phyloP scores from a whole-genome alignment of 2,888 invertebrate species.

The Unio pictorum region DNA sequence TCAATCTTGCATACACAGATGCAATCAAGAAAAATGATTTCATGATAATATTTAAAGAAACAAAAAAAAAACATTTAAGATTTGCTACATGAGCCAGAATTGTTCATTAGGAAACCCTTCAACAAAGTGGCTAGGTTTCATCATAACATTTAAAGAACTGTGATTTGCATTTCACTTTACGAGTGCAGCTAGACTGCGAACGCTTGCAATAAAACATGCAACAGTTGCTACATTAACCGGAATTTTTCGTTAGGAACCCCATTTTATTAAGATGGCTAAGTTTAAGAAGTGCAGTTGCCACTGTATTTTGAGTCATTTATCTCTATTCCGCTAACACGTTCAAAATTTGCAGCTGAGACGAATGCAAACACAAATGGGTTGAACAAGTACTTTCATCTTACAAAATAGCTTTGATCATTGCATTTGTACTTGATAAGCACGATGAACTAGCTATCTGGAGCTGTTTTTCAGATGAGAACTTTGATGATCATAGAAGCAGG shows the following conservation, averaged over 20 bases:
- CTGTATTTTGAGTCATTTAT: slow-evolving; percentile 23
- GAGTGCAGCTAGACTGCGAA: slow-evolving; percentile 18
- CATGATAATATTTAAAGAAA: slow-evolving; percentile 23
- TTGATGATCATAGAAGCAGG: slow-evolving; percentile 5
- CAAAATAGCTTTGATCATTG: slow-evolving; percentile 19
- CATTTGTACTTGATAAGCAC: slow-evolving; percentile 28
- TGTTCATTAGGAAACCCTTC: slow-evolving; percentile 27
- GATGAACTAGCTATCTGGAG: slow-evolving; percentile 15
- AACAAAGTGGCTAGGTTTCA: background rate
- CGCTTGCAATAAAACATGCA: slow-evolving; percentile 20
- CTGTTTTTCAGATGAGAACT: slow-evolving; percentile 10
- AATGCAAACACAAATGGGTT: slow-evolving; percentile 21
- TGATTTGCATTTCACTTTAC: slow-evolving; percentile 25
- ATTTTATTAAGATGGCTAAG: slow-evolving; percentile 33
- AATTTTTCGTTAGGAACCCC: slow-evolving; percentile 25
- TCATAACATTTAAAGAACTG: slow-evolving; percentile 25
- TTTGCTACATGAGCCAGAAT: slow-evolving; percentile 27
- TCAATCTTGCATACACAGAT: slow-evolving; percentile 29
- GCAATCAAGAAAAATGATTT: slow-evolving; percentile 25
- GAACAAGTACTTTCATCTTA: slow-evolving; percentile 21
- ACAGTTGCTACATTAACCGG: slow-evolving; percentile 27
- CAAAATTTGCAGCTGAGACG: slow-evolving; percentile 22
- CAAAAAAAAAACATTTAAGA: slow-evolving; percentile 6
- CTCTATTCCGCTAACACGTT: slow-evolving; percentile 23
- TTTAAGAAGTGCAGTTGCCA: slow-evolving; percentile 23